Percentiles rank a stretch among this genome's conserved stretches.
phyloP scores from a whole-genome alignment of 2,888 invertebrate species.

The Cheilosia vernalis region DNA sequence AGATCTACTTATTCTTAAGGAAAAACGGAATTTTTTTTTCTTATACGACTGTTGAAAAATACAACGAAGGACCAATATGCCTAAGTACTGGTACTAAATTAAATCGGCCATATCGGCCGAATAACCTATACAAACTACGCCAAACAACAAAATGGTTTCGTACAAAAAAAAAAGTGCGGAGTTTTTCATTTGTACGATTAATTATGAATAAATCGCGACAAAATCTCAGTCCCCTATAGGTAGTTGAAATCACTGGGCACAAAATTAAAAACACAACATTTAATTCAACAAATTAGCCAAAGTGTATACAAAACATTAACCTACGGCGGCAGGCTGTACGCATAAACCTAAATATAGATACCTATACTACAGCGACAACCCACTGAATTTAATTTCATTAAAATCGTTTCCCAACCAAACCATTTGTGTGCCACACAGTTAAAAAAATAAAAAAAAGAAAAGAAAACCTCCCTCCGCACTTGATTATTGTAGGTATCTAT shows the following conservation, averaged over 20 bases:
- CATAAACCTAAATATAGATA: neutral
- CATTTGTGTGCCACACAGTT: slow-evolving; percentile 55
- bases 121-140: too few relatives aligned
- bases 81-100: too few relatives aligned
- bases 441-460: slow-evolving; percentile 21
- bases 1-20: too few relatives aligned
- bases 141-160: too few relatives aligned
- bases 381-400: slow-evolving; percentile 69
- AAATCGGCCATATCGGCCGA: too few relatives aligned
- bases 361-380: neutral
- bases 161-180: neutral
- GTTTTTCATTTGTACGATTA: neutral
- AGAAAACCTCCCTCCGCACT: slow-evolving; percentile 8
- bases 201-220: neutral
- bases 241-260: slow-evolving; percentile 21
- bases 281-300: slow-evolving; percentile 66
- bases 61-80: too few relatives aligned
- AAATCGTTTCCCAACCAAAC: slow-evolving; percentile 57
- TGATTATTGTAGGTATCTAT: slow-evolving; percentile 30
- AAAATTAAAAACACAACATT: slow-evolving; percentile 37
- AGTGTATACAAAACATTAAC: slow-evolving; percentile 31
- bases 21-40: too few relatives aligned
- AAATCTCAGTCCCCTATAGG: neutral
- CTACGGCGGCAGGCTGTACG: neutral
- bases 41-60: too few relatives aligned